Base-by-base conservation (phyloP, 2,797 vertebrate genomes). In the Fundulus diaphanus region DNA sequence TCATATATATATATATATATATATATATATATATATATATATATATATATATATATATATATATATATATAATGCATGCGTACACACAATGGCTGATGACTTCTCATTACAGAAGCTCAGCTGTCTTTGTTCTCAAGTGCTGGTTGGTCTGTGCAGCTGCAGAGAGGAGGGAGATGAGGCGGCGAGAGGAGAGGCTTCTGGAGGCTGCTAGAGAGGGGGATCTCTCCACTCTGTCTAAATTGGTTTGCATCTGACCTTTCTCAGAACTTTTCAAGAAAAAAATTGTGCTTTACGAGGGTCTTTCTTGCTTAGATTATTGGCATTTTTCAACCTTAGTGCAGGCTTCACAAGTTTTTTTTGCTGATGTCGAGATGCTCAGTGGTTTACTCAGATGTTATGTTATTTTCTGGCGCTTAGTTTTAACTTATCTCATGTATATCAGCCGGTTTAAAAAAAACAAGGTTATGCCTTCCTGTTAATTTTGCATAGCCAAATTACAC, bases 151-250 rank as follows among this genome's bases (percentile, higher is more conserved):
- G 46, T 85, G 76, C 87, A 98, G 98, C 97, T 76, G 97, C 97
- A 71, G 96, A 97, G 92, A 96, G 96, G 61, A 96, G 97, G 80
- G 97, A 96, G 79, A 93, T 90, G 83, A 96, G 96, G 77, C 96
- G 96, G 77, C 84, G 87, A 24, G 96, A 98, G 93, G 96, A 96
- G 82, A 90, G 93, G 73, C 96, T 98, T 68, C 88, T 98, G 87
- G 92, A 93, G 79, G 96, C 97, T 73, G 95, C 96, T 78, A 94
- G 97, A 93, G 96, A 97, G 78, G 97, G 97, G 2, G 95, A 95
- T 71, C 74, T 93, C 12, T 74, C 89, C 59, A 94, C 91, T 81
- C 81, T 98, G 49, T 91, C 92, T 73, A 95, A 95, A 77, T 89
- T 99, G 96, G 97, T 98, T 93, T 94, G 93, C 35, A 1, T 66